A percentile compares a stretch with the other conserved stretches of the same genome.
Conservation (phyloP, 2,797 vertebrate species). For the Myotis myotis region DNA sequence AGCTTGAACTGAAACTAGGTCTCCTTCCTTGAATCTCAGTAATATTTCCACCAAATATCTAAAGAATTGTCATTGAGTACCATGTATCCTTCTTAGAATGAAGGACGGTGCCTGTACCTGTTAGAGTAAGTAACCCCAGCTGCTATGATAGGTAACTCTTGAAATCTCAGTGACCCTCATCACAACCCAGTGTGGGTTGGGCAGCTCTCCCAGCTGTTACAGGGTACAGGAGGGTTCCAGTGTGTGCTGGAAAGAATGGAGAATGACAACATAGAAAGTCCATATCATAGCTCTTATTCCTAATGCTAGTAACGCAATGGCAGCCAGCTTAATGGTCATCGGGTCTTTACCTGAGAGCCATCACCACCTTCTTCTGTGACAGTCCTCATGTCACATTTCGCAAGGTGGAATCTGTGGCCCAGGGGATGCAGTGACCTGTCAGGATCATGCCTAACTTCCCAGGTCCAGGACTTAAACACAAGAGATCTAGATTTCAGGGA, state of each 20-base stretch:
- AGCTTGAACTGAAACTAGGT: not conserved
- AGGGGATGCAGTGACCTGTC: not conserved
- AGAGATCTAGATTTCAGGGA: not conserved
- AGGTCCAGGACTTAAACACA: not conserved
- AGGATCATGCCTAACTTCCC: not conserved
- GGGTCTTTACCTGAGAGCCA: not conserved
- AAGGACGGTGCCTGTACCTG: not conserved
- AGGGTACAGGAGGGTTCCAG: not conserved
- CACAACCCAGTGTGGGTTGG: not conserved
- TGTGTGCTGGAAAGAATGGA: not conserved
- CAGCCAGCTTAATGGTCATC: not conserved
- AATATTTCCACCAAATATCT: not conserved
- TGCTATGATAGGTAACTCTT: not conserved
- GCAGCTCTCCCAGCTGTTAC: not conserved
- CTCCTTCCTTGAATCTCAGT: not conserved
- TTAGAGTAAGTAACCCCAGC: not conserved
- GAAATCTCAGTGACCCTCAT: not conserved
- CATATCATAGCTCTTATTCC: accelerated
- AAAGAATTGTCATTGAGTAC: not conserved
- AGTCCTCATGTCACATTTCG: not conserved
- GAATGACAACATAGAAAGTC: not conserved
- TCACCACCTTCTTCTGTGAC: not conserved
- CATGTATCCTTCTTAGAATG: too few species aligned
- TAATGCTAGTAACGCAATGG: accelerated
- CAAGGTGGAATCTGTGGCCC: not conserved